phyloP scores from a whole-genome alignment of 2,888 invertebrate genomes.

The Eretmocerus hayati region DNA sequence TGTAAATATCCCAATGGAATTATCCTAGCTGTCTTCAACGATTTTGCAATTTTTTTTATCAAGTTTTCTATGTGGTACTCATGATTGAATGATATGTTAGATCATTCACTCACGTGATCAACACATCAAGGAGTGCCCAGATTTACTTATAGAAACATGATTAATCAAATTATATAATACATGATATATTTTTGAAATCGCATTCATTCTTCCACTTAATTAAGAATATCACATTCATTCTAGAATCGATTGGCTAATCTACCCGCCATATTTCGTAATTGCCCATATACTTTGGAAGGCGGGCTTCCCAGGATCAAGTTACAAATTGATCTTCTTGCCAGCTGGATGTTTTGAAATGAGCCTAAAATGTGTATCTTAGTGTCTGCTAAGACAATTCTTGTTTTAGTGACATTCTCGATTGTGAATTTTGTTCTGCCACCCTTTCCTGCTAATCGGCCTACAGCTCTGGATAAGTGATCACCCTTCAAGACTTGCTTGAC shows the following conservation, averaged over 20 bases:
- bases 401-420: constrained; percentile 98
- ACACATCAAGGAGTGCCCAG: too few relatives aligned
- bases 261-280: constrained; percentile 77
- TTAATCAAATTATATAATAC: too few relatives aligned
- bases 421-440: constrained; percentile 95
- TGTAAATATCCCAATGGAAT: neutral
- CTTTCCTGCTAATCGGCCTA: constrained; percentile 96
- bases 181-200: too few relatives aligned
- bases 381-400: constrained; percentile 94
- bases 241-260: constrained; percentile 78
- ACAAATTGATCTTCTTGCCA: constrained; percentile 91
- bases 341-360: constrained; percentile 91
- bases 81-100: too few relatives aligned
- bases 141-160: too few relatives aligned
- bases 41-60: too few relatives aligned
- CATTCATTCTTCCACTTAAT: too few relatives aligned
- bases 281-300: constrained; percentile 96
- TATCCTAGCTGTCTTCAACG: too few relatives aligned
- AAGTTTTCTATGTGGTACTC: too few relatives aligned
- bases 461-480: constrained; percentile 90
- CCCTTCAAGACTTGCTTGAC: constrained; percentile 90
- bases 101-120: too few relatives aligned
- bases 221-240: constrained; percentile 42
- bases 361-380: constrained; percentile 95
- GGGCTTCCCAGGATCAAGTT: constrained; percentile 95